Percentiles rank a stretch among this genome's conserved stretches.
Evolutionary conservation across 2,113 vertebrate genomes (phyloP).

Genomic region (Choloepus hoffmanni): DNA sequence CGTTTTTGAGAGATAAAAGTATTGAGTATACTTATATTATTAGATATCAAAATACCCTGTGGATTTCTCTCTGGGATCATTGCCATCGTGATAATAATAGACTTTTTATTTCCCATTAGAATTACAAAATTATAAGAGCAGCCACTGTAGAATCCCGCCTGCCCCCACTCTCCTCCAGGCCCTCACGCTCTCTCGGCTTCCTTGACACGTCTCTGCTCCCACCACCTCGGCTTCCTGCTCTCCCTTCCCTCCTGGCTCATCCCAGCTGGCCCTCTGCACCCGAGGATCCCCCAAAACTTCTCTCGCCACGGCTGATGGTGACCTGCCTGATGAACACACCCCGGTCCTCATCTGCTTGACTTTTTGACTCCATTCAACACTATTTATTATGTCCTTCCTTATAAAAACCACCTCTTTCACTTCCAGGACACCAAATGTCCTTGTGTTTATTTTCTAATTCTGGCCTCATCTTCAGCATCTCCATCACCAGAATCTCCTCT

Average conservation of each 20-base stretch:
- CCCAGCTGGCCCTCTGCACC: neutral
- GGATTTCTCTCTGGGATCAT: neutral
- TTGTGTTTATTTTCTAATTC: neutral
- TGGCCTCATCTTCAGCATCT: neutral
- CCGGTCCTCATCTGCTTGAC: neutral
- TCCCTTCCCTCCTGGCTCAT: neutral
- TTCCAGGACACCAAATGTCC: neutral
- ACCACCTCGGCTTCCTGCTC: neutral
- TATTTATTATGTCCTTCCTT: neutral
- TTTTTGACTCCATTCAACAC: neutral
- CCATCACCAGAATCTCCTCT: neutral
- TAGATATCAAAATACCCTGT: neutral
- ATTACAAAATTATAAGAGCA: neutral
- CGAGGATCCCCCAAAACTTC: neutral
- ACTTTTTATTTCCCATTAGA: neutral
- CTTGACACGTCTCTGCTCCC: neutral
- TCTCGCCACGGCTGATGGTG: neutral
- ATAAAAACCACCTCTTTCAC: neutral
- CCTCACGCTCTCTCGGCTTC: neutral
- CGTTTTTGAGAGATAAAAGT: constrained; percentile 13
- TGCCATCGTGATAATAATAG: neutral
- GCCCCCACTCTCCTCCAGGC: neutral
- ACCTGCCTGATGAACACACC: neutral
- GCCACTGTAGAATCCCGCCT: neutral
- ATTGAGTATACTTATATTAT: neutral